phyloP scores from a whole-genome alignment of 1,140 invertebrate genomes.

The Lucilia cuprina region DNA sequence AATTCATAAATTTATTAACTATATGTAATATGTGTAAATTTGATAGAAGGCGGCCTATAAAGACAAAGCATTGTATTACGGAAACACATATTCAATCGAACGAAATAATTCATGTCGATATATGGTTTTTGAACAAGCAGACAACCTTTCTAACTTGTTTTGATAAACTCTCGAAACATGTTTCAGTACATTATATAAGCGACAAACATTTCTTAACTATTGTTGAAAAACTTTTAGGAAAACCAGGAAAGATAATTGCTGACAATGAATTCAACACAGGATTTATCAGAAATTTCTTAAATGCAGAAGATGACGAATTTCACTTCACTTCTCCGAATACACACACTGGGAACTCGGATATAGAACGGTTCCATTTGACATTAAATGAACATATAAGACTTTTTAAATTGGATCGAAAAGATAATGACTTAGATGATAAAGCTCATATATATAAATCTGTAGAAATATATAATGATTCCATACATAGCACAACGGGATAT shows the following conservation, averaged over 20 bases:
- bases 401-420: background rate
- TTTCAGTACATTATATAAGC: background rate
- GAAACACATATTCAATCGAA: slow-evolving; percentile 13
- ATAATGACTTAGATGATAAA: background rate
- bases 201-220: slow-evolving; percentile 16
- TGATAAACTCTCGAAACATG: slow-evolving; percentile 24
- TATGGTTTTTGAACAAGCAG: background rate
- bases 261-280: slow-evolving; percentile 28
- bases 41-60: slow-evolving; percentile 11
- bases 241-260: background rate
- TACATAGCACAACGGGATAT: background rate
- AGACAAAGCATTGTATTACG: slow-evolving; percentile 12
- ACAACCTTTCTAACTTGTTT: slow-evolving; percentile 10
- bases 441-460: background rate
- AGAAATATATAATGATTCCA: slow-evolving; percentile 9
- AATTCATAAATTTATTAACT: slow-evolving; percentile 17
- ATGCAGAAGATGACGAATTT: background rate
- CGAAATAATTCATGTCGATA: slow-evolving; percentile 30
- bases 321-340: background rate
- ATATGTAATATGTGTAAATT: slow-evolving; percentile 27
- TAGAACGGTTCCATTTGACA: slow-evolving; percentile 1
- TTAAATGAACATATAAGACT: slow-evolving; percentile 1
- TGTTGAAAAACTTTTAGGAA: slow-evolving; percentile 13
- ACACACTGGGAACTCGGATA: slow-evolving; percentile 17
- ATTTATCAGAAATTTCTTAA: background rate